Evolutionary conservation across 2,888 invertebrate genomes (phyloP).

Genomic region (Oxytorus armatus): DNA sequence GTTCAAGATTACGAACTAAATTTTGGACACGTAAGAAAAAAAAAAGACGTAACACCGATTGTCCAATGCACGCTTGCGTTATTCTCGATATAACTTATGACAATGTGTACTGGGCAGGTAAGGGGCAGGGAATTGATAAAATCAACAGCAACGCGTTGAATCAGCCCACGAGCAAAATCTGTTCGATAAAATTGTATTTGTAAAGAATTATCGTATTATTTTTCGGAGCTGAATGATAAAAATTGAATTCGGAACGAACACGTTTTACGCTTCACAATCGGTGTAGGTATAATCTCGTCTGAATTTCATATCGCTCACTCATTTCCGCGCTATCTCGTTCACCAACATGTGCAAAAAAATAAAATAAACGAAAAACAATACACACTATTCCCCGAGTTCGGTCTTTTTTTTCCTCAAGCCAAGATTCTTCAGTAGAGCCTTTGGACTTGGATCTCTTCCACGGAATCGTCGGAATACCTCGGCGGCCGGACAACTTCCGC

Average conservation of each 20-base stretch:
- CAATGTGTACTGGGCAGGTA: too few relatives aligned
- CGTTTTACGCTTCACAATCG: not conserved
- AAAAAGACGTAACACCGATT: not conserved
- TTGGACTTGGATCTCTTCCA: conserved; percentile 95
- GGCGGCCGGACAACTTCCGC: conserved; percentile 92
- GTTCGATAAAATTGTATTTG: conserved; percentile 49
- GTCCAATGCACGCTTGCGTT: too few relatives aligned
- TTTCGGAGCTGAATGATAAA: conserved; percentile 17
- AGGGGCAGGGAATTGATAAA: conserved; percentile 3
- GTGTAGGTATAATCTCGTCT: not conserved
- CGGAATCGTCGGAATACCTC: conserved; percentile 96
- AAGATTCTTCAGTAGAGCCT: conserved; percentile 90
- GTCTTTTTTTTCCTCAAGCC: conserved; percentile 83
- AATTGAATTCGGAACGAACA: conserved; percentile 10
- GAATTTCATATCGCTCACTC: too few relatives aligned
- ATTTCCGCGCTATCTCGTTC: not conserved
- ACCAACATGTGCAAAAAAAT: not conserved
- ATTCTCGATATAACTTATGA: too few relatives aligned
- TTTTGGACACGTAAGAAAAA: too few relatives aligned
- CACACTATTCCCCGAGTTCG: conserved; percentile 22
- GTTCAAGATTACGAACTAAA: too few relatives aligned
- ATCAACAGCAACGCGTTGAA: conserved; percentile 11
- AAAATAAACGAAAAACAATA: conserved; percentile 8
- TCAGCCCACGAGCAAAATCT: conserved; percentile 12
- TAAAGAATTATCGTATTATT: conserved; percentile 31